Conservation (phyloP, 37 sponge, comb jelly and placozoan species). For the Crambe crambe region DNA sequence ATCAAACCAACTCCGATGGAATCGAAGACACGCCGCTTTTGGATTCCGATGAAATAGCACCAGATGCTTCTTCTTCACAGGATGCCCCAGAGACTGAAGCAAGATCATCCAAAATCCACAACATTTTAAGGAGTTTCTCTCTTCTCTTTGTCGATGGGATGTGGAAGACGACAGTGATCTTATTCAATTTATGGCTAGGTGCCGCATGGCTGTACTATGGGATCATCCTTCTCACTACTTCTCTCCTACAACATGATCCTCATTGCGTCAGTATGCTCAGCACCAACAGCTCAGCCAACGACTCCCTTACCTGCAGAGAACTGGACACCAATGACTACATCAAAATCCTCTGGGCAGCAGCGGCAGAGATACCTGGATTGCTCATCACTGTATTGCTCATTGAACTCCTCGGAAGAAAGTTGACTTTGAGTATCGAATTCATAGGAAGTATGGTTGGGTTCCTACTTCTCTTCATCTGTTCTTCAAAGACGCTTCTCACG, state of each 20-base stretch:
- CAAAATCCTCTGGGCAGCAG: conserved; percentile 71
- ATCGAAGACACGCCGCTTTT: neutral
- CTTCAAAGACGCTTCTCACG: conserved; percentile 40
- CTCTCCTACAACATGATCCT: conserved; percentile 61
- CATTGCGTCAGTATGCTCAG: conserved; percentile 47
- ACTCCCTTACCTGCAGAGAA: neutral
- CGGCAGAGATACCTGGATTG: conserved; percentile 82
- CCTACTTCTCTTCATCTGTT: conserved; percentile 72
- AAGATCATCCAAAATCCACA: neutral
- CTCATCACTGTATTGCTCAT: conserved; percentile 64
- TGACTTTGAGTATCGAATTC: conserved; percentile 76
- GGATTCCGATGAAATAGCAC: too few relatives aligned
- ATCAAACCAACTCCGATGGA: neutral
- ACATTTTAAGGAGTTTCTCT: neutral
- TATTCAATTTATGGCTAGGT: conserved; percentile 58
- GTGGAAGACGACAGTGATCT: conserved; percentile 63
- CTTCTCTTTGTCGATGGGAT: conserved; percentile 48
- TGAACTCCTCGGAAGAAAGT: conserved; percentile 77
- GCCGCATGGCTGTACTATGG: conserved; percentile 70
- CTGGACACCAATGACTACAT: conserved; percentile 52
- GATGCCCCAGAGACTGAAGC: neutral
- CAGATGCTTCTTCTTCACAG: too few relatives aligned
- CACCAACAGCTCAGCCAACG: neutral
- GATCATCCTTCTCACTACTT: conserved; percentile 61
- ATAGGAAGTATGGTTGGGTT: conserved; percentile 42